These are phyloP conservation scores for Circaetus gallicus DNA, from an alignment of 2,113 vertebrate genomes.

Conservation along the genomic window DNA sequence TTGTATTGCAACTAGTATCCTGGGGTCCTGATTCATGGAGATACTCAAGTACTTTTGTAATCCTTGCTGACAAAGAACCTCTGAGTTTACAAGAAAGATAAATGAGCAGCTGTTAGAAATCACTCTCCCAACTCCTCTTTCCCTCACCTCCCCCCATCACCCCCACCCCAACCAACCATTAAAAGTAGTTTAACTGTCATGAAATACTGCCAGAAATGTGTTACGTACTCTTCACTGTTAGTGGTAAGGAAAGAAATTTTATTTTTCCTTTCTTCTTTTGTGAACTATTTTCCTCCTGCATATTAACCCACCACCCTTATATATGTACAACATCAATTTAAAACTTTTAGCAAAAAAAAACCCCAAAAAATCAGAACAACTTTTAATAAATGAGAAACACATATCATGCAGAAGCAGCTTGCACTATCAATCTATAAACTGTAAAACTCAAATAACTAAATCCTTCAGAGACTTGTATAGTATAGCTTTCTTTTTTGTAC, in stretches of 20 bases:
- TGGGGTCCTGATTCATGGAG: not conserved
- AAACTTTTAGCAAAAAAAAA: fast-evolving
- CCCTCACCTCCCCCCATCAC: fast-evolving
- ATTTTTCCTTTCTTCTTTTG: not conserved
- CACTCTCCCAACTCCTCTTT: not conserved
- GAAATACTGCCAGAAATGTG: not conserved
- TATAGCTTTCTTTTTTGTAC: not conserved
- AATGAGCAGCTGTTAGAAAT: not conserved
- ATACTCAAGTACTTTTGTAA: not conserved
- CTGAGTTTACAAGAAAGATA: not conserved
- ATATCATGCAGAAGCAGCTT: not conserved
- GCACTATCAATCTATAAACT: not conserved
- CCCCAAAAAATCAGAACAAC: not conserved
- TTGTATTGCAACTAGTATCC: not conserved
- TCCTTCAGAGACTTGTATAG: not conserved
- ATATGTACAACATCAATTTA: not conserved
- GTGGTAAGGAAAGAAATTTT: not conserved
- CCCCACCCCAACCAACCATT: not conserved
- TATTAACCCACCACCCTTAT: fast-evolving
- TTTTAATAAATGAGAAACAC: not conserved
- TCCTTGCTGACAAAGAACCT: not conserved
- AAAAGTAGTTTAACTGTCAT: not conserved
- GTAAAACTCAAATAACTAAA: not conserved
- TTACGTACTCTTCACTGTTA: not conserved
- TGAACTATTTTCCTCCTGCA: not conserved